Base-by-base conservation (phyloP, 2,113 vertebrate species). In the Erythrocercus mccallii region DNA sequence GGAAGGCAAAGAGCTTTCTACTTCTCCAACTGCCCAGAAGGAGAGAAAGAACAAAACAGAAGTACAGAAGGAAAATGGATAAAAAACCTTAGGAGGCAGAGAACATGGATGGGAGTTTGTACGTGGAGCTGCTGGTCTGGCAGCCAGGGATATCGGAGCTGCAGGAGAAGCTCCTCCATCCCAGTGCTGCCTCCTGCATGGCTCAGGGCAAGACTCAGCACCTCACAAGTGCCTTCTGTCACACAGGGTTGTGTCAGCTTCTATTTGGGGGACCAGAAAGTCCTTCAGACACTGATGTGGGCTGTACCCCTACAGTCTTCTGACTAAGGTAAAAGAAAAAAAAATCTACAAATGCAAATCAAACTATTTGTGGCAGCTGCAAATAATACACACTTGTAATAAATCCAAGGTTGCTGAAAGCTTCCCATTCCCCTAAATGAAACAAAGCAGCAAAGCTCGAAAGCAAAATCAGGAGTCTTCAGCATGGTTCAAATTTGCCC, bases 231-330 rank as follows among this genome's bases (percentile, higher is more conserved):
- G 16, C 54, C 64, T 70, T n/a, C 54, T 45, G 78, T 84, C 62
- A 13, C 4, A 19, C 0, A 0, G 48, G 15, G 25, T 3, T 58
- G 11, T 21, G 35, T 79, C 76, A 51, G 45, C 12, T 1, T 0
- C 57, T 10, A 9, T 9, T 4, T 47, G 42, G 25, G n/a, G 38
- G 42, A 50, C 64, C 9, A 44, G 14, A 11, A 48, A 70, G 33
- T 45, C 51, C 35, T 86, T 77, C 35, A 73, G 19, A 38, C 19
- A 23, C 62, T 13, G 24, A 13, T 5, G 15, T 12, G 9, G 7
- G 10, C 27, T 54, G 15, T 11, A 86, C 68, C 64, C 68, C 45
- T 16, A 24, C 5, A 45, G 15, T 8, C 31, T 65, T 82, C 38
- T 44, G n/a, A 42, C 25, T 10, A 37, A 31, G 27, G 12, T 3